Evolutionary conservation across 2,113 vertebrate genomes (phyloP).

Genomic region (Nerophis ophidion): DNA sequence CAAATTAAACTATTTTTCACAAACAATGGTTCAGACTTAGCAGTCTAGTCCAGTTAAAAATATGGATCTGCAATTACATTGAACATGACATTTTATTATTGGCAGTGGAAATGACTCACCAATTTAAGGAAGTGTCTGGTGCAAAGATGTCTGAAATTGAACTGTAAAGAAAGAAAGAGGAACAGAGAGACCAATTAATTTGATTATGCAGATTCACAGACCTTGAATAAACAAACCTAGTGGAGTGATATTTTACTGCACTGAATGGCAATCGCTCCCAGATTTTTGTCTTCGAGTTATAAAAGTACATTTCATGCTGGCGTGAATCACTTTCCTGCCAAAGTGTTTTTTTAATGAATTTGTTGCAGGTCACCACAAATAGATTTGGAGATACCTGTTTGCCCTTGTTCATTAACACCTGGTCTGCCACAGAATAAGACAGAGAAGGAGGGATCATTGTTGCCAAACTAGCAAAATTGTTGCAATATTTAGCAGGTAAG

Average conservation of each 20-base stretch:
- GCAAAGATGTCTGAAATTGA: constrained; percentile 64
- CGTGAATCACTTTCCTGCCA: not conserved
- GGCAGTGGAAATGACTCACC: constrained; percentile 50
- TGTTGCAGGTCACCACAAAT: too few species aligned
- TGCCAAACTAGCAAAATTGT: too few species aligned
- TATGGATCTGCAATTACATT: not conserved
- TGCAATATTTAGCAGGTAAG: too few species aligned
- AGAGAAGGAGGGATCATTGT: too few species aligned
- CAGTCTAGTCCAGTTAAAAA: not conserved
- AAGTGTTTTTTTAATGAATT: not conserved
- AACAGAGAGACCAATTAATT: constrained; percentile 5
- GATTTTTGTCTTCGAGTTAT: not conserved
- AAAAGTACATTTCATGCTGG: not conserved
- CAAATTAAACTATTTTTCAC: not conserved
- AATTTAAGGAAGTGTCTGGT: constrained; percentile 33
- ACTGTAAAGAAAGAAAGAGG: constrained; percentile 31
- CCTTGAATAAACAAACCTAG: not conserved
- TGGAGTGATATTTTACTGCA: not conserved
- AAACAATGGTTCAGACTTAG: not conserved
- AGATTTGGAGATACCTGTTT: too few species aligned
- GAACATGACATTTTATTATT: constrained; percentile 3
- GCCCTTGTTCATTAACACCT: too few species aligned
- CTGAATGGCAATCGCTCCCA: not conserved
- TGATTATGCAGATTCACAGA: not conserved
- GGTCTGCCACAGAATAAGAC: too few species aligned